Base-by-base conservation (phyloP, 2,113 vertebrate genomes). In the Barbus barbus region DNA sequence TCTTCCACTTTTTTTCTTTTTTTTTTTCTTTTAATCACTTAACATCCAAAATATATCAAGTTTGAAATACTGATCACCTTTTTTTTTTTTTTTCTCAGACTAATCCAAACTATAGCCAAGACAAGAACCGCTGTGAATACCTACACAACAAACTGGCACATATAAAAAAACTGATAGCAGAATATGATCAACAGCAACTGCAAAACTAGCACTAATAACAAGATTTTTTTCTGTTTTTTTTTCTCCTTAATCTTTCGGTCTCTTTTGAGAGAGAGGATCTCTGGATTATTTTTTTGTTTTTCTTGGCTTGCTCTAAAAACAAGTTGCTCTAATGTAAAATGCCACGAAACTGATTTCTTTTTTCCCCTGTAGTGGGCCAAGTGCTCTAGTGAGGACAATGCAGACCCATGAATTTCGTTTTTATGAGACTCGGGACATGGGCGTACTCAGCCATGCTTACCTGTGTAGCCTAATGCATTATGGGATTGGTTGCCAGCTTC, bases 131-230 rank as follows among this genome's bases (percentile, higher is more conserved):
- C 92, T 99, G 97, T 82, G 97, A 99, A 96, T 98, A 99, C 93
- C 96, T 99, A 87, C 97, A 99, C 95, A 97, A 96, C 93, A 99
- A 99, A 94, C 96, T 99, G 94, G 97, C 98, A 76, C 97, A 99
- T 89, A 98, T 99, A 92, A 99, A 99, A 94, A 95, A 95, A 95
- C 96, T 97, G 89, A 99, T 99, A 91, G 96, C 97, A 46, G 96
- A 97, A 88, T 99, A 96, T 4, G 98, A 99, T 96, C 97, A 97
- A 91, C 95, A 96, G 92, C 97, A 97, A 92, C 94, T 97, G 73
- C 95, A 96, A 90, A 91, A 92, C 88, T 96, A 94, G 93, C 93
- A 88, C 90, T 94, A 92, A 93, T 89, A 72, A 65, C 78, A 16
- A 53, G 33, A 36, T 36, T 16, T 8, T 11, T 77, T 65, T 63